Evolutionary conservation across 2,113 vertebrate genomes (phyloP).

Genomic region (Progne subis): DNA sequence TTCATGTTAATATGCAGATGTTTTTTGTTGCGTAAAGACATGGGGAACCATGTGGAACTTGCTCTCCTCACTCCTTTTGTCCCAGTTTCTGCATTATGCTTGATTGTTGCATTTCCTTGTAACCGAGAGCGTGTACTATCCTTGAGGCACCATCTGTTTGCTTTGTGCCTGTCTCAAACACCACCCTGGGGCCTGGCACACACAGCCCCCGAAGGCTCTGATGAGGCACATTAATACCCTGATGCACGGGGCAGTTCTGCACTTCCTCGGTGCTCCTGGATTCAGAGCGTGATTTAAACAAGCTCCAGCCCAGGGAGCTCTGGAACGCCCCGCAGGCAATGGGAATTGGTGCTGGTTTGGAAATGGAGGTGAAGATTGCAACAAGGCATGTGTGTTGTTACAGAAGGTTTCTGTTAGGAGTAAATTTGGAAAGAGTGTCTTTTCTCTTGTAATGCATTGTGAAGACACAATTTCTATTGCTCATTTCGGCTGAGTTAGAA

Average conservation of each 20-base stretch:
- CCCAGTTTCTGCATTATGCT: not conserved
- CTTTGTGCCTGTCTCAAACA: not conserved
- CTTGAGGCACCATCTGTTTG: slow-evolving; percentile 33
- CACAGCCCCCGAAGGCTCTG: not conserved
- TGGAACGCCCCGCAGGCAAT: accelerated
- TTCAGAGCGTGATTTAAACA: not conserved
- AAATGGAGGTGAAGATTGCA: not conserved
- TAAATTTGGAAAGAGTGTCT: not conserved
- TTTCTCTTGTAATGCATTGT: not conserved
- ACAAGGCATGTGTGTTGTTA: not conserved
- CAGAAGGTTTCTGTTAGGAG: not conserved
- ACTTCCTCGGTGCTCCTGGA: not conserved
- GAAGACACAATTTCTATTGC: not conserved
- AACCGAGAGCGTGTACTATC: not conserved
- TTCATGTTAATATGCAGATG: slow-evolving; percentile 53
- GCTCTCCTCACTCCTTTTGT: not conserved
- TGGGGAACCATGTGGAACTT: not conserved
- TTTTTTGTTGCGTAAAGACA: not conserved
- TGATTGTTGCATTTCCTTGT: not conserved
- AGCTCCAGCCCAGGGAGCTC: not conserved
- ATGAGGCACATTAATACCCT: not conserved
- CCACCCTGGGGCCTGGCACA: slow-evolving; percentile 10
- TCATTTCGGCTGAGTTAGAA: not conserved
- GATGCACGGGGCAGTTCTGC: not conserved
- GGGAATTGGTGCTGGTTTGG: not conserved